Conservation (phyloP, 2,797 vertebrate species). For the Lutjanus argentimaculatus region DNA sequence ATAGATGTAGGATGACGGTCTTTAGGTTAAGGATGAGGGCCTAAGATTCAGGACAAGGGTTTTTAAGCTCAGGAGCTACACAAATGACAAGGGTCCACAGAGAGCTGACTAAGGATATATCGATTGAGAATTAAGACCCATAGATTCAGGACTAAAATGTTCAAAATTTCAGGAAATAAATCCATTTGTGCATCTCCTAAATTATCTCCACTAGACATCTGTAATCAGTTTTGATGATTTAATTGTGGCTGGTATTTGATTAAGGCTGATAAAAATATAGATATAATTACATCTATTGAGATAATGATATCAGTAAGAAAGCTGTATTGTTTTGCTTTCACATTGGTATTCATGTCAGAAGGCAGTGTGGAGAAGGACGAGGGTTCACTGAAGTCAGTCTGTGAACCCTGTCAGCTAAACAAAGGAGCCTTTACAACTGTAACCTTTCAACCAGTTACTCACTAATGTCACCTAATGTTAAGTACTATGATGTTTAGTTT, state of each 20-base stretch:
- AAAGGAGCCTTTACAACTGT: slow-evolving; percentile 5
- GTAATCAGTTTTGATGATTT: background rate
- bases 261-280: background rate
- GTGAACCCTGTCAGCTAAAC: slow-evolving; percentile 5
- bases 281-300: background rate
- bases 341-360: background rate
- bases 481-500: background rate
- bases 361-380: background rate
- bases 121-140: background rate
- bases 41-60: background rate
- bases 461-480: background rate
- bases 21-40: background rate
- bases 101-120: too few species aligned
- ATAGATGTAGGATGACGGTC: background rate
- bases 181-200: background rate
- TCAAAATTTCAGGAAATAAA: background rate
- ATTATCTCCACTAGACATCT: background rate
- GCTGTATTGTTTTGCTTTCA: background rate
- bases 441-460: background rate
- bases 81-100: background rate
- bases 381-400: slow-evolving; percentile 5
- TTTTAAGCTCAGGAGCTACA: background rate
- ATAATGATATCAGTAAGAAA: background rate
- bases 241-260: background rate
- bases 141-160: background rate